phyloP scores from a whole-genome alignment of 1,140 invertebrate genomes.

The Oncopodura yosiiana region DNA sequence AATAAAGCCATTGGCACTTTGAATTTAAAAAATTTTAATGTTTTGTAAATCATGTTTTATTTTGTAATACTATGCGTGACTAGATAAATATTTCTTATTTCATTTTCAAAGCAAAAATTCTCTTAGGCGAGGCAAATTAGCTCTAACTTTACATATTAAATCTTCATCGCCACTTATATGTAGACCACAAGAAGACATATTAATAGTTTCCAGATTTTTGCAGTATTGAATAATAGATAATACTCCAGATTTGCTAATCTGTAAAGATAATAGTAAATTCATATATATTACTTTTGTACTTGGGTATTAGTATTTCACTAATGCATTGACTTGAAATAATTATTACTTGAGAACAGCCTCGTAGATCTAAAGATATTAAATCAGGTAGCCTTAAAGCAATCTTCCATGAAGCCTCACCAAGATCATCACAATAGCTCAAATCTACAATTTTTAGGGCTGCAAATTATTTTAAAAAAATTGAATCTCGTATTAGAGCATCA shows the following conservation, averaged over 20 bases:
- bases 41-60: too few species aligned
- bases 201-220: conserved; percentile 5
- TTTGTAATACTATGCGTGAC: too few species aligned
- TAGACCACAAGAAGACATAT: conserved; percentile 3
- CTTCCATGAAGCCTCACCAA: conserved; percentile 17
- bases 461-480: background rate
- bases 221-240: background rate
- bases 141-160: background rate
- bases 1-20: too few species aligned
- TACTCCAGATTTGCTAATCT: conserved; percentile 16
- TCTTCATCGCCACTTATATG: conserved; percentile 7
- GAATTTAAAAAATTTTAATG: too few species aligned
- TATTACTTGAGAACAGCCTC: conserved; percentile 7
- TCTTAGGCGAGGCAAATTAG: background rate
- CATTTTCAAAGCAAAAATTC: too few species aligned
- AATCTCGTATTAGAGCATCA: background rate
- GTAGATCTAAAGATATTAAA: conserved; percentile 5
- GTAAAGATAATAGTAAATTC: background rate
- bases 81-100: too few species aligned
- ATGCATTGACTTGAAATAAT: background rate
- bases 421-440: conserved; percentile 2
- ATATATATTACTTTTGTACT: background rate
- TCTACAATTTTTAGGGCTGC: conserved; percentile 8
- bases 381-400: conserved; percentile 7
- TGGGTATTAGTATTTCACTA: background rate